Percentiles rank a stretch among this genome's conserved stretches.
Evolutionary conservation across 2,113 vertebrate species (phyloP).

Genomic region (Melierax canorus): DNA sequence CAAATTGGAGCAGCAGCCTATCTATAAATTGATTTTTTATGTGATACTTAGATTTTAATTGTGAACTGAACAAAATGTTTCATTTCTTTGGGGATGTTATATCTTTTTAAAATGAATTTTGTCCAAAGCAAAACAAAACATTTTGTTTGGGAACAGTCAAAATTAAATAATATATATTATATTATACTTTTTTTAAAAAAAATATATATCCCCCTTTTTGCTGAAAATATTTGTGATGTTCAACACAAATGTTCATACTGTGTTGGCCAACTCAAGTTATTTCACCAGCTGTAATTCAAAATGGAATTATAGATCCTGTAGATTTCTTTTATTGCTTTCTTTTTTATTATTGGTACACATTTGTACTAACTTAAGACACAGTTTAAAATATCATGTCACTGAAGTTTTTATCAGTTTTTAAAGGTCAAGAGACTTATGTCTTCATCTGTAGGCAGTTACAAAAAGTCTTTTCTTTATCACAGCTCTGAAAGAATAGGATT

Average conservation of each 20-base stretch:
- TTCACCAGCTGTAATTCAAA: background rate
- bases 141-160: background rate
- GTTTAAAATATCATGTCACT: background rate
- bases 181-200: background rate
- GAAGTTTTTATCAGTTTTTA: background rate
- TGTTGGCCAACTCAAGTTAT: background rate
- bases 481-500: background rate
- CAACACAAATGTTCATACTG: background rate
- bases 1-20: background rate
- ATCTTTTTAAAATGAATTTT: background rate
- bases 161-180: background rate
- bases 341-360: background rate
- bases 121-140: background rate
- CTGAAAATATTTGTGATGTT: background rate
- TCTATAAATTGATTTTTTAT: background rate
- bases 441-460: background rate
- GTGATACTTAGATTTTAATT: background rate
- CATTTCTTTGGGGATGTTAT: accelerated
- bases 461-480: background rate
- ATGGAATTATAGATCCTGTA: background rate
- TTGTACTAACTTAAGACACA: background rate
- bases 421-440: background rate
- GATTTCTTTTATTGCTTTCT: background rate
- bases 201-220: background rate
- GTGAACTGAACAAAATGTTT: background rate